Evolutionary conservation across 2,113 vertebrate genomes (phyloP), one percentile per base, ranked within the genome.

Genomic region (Penelope pileata): DNA sequence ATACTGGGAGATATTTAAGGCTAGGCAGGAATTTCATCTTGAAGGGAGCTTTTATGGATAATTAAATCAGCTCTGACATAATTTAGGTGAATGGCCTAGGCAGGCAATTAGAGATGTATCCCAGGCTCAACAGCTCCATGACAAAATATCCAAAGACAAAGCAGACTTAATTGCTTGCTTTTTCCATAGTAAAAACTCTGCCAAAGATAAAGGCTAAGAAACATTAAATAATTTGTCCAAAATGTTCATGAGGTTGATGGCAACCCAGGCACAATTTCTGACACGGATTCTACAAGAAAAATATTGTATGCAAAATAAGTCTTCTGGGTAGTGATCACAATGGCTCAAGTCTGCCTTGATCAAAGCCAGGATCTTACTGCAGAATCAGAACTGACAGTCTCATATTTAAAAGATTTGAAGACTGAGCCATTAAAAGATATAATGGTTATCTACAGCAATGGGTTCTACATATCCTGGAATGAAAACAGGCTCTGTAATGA

Each of bases 321-420:
- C 50, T 85, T 83, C n/a, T 54, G 63, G 32, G 42, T 89, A 83
- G 7, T 34, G 62, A 88, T 59, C 84, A 85, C 47, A 93, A 92
- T 75, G 69, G 43, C 47, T 91, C 38, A n/a, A 88, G 34, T 54
- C 72, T 89, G 17, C 19, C 84, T 85, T 86, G 83, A 96, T 93
- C 83, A 93, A 83, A 94, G 70, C 26, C 17, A 54, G 59, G 54
- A 66, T 91, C 59, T 94, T 26, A 69, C 16, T 1, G 5, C 32
- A 69, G 77, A 79, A 92, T 89, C 77, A 83, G 59, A 79, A 12
- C n/a, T 85, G 74, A 85, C 81, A 96, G 62, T 34, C 30, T 91
- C 84, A 83, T 94, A 94, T 90, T 95, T 95, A 83, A 95, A 95
- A 91, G 82, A 90, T 93, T 94, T 83, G 50, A 93, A 95, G 83